Evolutionary conservation across 2,797 vertebrate species (phyloP).

Genomic region (Lagothrix lagotricha): DNA sequence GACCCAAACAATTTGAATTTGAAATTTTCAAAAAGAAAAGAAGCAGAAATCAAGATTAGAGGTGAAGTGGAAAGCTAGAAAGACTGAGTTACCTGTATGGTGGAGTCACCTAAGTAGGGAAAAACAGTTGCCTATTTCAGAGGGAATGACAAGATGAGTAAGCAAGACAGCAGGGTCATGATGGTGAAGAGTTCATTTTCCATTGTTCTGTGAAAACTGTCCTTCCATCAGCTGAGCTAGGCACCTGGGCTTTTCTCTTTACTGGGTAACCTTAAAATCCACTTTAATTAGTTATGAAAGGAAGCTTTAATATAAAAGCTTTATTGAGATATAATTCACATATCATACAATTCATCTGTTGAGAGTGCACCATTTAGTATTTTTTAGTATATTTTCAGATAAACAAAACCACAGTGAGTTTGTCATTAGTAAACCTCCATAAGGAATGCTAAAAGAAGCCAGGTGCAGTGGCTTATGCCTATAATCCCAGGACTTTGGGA

Average conservation of each 20-base stretch:
- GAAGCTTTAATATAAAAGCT: background rate
- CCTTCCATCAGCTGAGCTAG: background rate
- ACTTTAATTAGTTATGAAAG: background rate
- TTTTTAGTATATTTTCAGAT: background rate
- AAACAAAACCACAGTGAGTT: background rate
- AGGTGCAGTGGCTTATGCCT: background rate
- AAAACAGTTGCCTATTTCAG: background rate
- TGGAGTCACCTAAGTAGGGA: background rate
- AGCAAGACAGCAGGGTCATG: background rate
- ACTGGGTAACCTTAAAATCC: background rate
- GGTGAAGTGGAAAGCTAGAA: background rate
- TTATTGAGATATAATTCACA: background rate
- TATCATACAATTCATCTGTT: background rate
- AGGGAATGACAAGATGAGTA: background rate
- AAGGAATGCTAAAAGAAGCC: background rate
- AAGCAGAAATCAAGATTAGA: background rate
- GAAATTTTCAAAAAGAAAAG: background rate
- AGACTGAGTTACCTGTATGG: background rate
- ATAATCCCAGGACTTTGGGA: background rate
- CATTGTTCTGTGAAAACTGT: background rate
- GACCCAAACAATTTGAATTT: background rate
- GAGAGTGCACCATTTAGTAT: background rate
- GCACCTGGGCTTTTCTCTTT: background rate
- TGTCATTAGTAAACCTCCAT: background rate
- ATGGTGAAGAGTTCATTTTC: background rate